Base-by-base conservation (phyloP, 2,113 vertebrate genomes). In the Stegostoma tigrinum region DNA sequence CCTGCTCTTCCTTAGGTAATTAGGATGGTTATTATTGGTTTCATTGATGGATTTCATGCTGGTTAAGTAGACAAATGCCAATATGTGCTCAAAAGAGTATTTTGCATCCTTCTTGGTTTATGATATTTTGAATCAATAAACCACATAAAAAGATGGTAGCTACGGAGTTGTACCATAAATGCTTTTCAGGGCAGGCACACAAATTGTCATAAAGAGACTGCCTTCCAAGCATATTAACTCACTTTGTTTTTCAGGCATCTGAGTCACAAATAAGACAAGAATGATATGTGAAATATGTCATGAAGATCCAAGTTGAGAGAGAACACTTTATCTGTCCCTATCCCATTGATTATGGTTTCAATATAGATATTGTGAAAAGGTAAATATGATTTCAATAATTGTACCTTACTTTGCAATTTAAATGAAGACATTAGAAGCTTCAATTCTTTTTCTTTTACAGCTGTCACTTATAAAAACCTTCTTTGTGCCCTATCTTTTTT, bases 401-500 rank as follows among this genome's bases (percentile, higher is more conserved):
- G 52, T 90, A 68, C 64, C 42, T 70, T 45, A 72, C 14, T 48
- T 48, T 61, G 30, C 42, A 17, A 95, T 72, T 95, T 42, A 48
- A 95, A 70, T 48, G 75, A 95, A 72, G 93, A 45, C 23, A 93
- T 23, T 38, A 66, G 45, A 72, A 45, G 45, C 38, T 15, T 94
- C 38, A 48, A 95, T 70, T 68, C 0, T 95, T 70, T 95, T 75
- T 95, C 42, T 5, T 72, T 93, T 93, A 64, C 87, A 91, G 67
- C 45, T 70, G 19, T 68, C 38, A 70, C 34, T 45, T 70, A 24
- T 70, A 42, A 68, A 87, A 90, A 94, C 1, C 70, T 38, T 3
- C 7, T 75, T 96, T 96, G 66, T 55, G 68, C 85, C n/a, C 45
- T 67, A 55, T 93, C 12, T n/a, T 72, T 75, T 55, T 90, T 52